Evolutionary conservation across 2,113 vertebrate species (phyloP).

Genomic region (Regulus satrapa): DNA sequence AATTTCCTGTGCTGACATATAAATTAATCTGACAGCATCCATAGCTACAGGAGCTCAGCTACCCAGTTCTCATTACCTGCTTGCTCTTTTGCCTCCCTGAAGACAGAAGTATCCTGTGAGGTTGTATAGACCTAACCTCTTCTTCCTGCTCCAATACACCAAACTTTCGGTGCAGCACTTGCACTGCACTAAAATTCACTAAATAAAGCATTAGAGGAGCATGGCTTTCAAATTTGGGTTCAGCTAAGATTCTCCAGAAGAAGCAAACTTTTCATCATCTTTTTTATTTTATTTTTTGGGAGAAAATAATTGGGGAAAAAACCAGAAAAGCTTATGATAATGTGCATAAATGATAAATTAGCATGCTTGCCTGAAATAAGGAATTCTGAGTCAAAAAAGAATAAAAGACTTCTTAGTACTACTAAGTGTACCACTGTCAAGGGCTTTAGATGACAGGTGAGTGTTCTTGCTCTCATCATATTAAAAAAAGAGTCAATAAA

Average conservation of each 20-base stretch:
- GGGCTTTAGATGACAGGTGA: not conserved
- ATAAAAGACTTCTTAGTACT: slow-evolving; percentile 1
- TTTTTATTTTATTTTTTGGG: not conserved
- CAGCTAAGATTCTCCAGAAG: not conserved
- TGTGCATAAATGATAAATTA: not conserved
- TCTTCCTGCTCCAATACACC: not conserved
- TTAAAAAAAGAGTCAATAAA: slow-evolving; percentile 21
- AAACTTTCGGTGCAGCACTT: not conserved
- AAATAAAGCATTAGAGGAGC: not conserved
- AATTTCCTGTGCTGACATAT: not conserved
- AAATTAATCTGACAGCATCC: not conserved
- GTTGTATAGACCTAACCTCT: not conserved
- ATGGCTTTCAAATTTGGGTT: not conserved
- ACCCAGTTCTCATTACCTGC: not conserved
- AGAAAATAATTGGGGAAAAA: not conserved
- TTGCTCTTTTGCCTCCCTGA: not conserved
- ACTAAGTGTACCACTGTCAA: not conserved
- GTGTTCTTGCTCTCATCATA: not conserved
- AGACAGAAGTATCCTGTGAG: not conserved
- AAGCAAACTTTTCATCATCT: not conserved
- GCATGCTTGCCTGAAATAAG: not conserved
- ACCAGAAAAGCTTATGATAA: not conserved
- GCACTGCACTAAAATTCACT: not conserved
- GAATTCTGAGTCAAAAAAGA: slow-evolving; percentile 24
- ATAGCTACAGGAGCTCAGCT: not conserved